phyloP scores from a whole-genome alignment of 2,113 vertebrate species.

The Triplophysa rosa region DNA sequence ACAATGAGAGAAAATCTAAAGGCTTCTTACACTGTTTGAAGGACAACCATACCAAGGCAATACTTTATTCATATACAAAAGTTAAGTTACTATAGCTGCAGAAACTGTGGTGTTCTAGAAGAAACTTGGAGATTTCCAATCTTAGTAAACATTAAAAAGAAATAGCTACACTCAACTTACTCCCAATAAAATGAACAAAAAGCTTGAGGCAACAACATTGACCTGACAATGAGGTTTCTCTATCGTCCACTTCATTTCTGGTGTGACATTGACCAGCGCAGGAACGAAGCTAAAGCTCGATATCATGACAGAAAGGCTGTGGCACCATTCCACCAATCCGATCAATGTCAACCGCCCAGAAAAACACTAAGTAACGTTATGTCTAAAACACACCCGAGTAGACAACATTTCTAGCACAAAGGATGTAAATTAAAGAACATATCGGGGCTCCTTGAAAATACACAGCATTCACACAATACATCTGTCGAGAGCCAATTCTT shows the following conservation, averaged over 20 bases:
- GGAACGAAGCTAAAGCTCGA: not conserved
- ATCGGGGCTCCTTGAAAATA: not conserved
- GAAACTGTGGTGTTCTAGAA: too few species aligned
- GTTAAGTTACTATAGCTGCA: too few species aligned
- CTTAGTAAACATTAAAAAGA: too few species aligned
- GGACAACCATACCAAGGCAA: too few species aligned
- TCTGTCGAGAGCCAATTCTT: not conserved
- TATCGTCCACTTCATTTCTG: too few species aligned
- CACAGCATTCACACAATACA: conserved; percentile 6
- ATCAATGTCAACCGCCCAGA: not conserved
- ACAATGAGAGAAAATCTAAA: not conserved
- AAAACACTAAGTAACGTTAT: not conserved
- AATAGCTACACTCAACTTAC: too few species aligned
- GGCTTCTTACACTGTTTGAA: not conserved
- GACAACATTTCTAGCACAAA: not conserved
- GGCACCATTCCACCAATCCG: not conserved
- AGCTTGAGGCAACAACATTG: too few species aligned
- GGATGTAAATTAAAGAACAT: not conserved
- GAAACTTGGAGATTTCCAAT: too few species aligned
- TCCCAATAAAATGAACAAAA: too few species aligned
- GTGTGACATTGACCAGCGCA: not conserved
- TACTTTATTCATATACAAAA: too few species aligned
- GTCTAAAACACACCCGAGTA: not conserved
- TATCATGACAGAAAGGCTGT: not conserved
- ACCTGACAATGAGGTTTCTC: too few species aligned